Evolutionary conservation across 2,888 invertebrate species (phyloP).

Genomic region (Mechanitis messenoides): DNA sequence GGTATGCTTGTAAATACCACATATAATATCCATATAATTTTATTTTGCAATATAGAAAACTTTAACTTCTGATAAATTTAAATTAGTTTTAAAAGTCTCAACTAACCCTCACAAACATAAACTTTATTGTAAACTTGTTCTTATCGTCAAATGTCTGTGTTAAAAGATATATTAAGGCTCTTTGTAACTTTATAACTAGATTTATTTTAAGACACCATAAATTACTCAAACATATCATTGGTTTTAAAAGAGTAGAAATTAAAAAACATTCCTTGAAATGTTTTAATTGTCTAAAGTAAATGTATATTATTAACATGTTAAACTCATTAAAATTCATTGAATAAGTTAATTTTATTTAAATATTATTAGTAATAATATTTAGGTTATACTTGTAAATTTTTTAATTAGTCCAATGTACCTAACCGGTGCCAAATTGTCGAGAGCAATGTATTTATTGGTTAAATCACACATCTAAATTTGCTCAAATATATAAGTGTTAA

Average conservation of each 20-base stretch:
- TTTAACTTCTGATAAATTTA: neutral
- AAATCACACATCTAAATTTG: slow-evolving; percentile 49
- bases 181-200: slow-evolving; percentile 34
- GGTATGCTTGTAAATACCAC: too few relatives aligned
- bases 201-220: slow-evolving; percentile 28
- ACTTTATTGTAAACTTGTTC: slow-evolving; percentile 30
- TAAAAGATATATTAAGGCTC: slow-evolving; percentile 51
- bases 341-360: neutral
- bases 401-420: slow-evolving; percentile 65
- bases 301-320: too few relatives aligned
- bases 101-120: slow-evolving; percentile 25
- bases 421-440: slow-evolving; percentile 59
- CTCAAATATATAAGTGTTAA: slow-evolving; percentile 40
- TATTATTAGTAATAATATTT: slow-evolving; percentile 8
- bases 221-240: neutral
- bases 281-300: neutral
- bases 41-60: too few relatives aligned
- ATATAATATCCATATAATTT: too few relatives aligned
- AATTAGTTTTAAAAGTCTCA: neutral
- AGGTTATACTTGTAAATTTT: slow-evolving; percentile 38
- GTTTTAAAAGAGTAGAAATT: neutral
- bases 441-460: slow-evolving; percentile 38
- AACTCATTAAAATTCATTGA: neutral
- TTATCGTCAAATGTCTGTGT: slow-evolving; percentile 70
- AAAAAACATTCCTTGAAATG: neutral